Evolutionary conservation across 2,888 invertebrate genomes (phyloP).

Genomic region (Gasteruption jaculator): DNA sequence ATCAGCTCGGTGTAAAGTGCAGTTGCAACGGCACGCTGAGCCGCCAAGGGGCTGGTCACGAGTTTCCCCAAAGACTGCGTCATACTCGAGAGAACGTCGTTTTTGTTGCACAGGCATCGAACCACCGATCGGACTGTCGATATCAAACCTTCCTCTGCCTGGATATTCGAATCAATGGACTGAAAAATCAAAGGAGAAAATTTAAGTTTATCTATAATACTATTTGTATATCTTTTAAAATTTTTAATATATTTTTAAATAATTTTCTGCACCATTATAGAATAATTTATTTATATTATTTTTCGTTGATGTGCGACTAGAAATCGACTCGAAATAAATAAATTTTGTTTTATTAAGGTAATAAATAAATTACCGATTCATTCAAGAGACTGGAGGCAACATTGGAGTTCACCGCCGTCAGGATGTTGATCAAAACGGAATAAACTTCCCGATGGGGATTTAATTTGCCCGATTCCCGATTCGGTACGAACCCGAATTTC

Average conservation of each 20-base stretch:
- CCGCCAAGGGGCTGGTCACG: conserved; percentile 34
- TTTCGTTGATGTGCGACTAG: not conserved
- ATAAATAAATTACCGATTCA: conserved; percentile 32
- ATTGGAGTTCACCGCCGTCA: conserved; percentile 32
- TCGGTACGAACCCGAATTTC: conserved; percentile 44
- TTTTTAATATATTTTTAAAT: not conserved
- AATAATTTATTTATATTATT: not conserved
- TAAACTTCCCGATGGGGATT: conserved; percentile 39
- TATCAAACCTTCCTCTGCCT: conserved; percentile 36
- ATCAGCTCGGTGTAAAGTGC: conserved; percentile 41
- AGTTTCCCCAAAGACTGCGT: conserved; percentile 33
- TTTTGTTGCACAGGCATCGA: conserved; percentile 29
- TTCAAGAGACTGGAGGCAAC: conserved; percentile 31
- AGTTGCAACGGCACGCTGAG: conserved; percentile 38
- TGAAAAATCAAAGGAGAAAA: conserved; percentile 14
- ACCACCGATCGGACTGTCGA: conserved; percentile 34
- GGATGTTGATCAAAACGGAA: conserved; percentile 33
- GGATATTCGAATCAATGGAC: conserved; percentile 34
- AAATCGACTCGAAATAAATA: not conserved
- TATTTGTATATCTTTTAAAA: too few species aligned
- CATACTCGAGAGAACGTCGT: conserved; percentile 28
- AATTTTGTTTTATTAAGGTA: too few species aligned
- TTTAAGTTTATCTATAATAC: not conserved
- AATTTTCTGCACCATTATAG: conserved; percentile 7
- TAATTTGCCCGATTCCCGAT: conserved; percentile 40